Conservation (phyloP, 2,888 invertebrate genomes). For the Morinoia aosen region DNA sequence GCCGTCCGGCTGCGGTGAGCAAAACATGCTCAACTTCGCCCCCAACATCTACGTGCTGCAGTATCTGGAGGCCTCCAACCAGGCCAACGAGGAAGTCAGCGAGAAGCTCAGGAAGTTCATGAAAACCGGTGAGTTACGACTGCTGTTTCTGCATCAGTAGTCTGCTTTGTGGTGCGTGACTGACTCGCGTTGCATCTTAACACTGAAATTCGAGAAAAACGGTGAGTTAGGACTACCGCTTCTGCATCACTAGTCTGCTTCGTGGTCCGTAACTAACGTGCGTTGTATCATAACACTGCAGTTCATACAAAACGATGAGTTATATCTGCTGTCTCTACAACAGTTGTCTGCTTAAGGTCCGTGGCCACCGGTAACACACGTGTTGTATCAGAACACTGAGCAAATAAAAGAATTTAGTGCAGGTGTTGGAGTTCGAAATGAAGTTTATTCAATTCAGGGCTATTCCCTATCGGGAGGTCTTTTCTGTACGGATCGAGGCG, state of each 20-base stretch:
- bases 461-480: neutral
- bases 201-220: constrained; percentile 76
- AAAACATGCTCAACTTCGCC: constrained; percentile 67
- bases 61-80: constrained; percentile 60
- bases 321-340: neutral
- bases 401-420: neutral
- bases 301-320: constrained; percentile 76
- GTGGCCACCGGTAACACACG: too few species aligned
- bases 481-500: too few species aligned
- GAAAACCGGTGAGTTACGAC: constrained; percentile 74
- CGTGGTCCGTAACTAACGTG: neutral
- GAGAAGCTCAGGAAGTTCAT: constrained; percentile 75
- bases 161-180: neutral
- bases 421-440: neutral
- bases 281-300: too few species aligned
- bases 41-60: constrained; percentile 67
- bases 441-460: neutral
- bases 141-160: neutral
- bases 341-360: neutral
- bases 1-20: constrained; percentile 71
- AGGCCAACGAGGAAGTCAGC: constrained; percentile 56
- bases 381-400: neutral
- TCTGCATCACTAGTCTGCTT: neutral
- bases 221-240: constrained; percentile 71
- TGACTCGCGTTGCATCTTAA: too few species aligned